Evolutionary conservation across 92 coral and sea anemone genomes (phyloP), one percentile per base, ranked within the genome.

Genomic region (Diadumene lineata): DNA sequence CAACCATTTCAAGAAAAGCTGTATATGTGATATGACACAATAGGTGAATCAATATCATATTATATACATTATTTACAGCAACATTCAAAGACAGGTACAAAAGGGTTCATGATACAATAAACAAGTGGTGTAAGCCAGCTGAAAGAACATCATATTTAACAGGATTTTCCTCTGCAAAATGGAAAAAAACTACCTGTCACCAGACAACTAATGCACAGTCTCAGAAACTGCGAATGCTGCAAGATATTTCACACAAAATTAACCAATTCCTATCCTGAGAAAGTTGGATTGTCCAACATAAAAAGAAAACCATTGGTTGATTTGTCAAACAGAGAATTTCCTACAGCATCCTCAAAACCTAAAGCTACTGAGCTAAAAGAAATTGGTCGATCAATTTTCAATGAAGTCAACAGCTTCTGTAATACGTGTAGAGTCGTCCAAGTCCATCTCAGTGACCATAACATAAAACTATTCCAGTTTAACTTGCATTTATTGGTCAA

Each of bases 211-310:
- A 71, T 71, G 76, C 76, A 71, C 51, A 53, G 76, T n/a, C 7
- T 71, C 11, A 32, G 32, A n/a, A 56, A 71, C 57, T 71, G 76
- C 18, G 50, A 71, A 34, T 71, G 76, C 50, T 71, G 76, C 50
- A 19, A 23, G 31, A 68, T 68, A 29, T 68, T 68, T 26, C 73
- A 68, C 73, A 8, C 34, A 50, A 68, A 68, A 4, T 21, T 68
- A 27, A 32, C 60, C 18, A 68, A 19, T n/a, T 43, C 73, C 32
- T 68, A 32, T 28, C 61, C 58, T 23, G 73, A 51, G 57, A 70
- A 68, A 31, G 30, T 29, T 21, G 51, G 61, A 66, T 64, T 64
- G 34, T 62, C 64, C 17, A 68, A 46, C 31, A 22, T 68, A 11
- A 43, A 43, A 31, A 43, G 19, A 27, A 3, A 46, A 6, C 73